Conservation (phyloP, 2,888 invertebrate species). For the Thera obeliscata region DNA sequence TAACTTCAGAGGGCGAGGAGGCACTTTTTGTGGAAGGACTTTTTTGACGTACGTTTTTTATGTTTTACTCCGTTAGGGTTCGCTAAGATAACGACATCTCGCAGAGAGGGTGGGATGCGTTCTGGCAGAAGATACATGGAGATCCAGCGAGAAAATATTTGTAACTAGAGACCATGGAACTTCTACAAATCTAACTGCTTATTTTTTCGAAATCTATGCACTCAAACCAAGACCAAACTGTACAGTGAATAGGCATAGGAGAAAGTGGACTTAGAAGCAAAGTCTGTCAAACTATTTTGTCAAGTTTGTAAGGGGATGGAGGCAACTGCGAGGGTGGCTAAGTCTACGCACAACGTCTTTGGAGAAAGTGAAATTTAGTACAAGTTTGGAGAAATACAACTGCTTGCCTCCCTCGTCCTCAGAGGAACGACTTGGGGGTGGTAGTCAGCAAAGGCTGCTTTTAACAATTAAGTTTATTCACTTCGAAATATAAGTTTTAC, state of each 20-base stretch:
- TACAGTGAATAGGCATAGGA: constrained; percentile 4
- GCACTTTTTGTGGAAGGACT: constrained; percentile 82
- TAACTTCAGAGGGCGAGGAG: constrained; percentile 80
- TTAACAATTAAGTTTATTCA: constrained; percentile 83
- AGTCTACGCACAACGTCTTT: constrained; percentile 82
- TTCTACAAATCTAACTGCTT: constrained; percentile 9
- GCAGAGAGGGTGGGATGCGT: constrained; percentile 70
- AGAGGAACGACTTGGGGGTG: constrained; percentile 62
- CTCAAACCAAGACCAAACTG: neutral
- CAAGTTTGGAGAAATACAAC: constrained; percentile 83
- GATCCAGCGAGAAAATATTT: constrained; percentile 18
- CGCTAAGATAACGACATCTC: constrained; percentile 82
- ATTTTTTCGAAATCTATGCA: constrained; percentile 4
- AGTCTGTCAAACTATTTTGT: constrained; percentile 62
- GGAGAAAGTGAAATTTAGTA: constrained; percentile 84
- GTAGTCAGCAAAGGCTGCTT: constrained; percentile 77
- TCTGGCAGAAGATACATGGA: constrained; percentile 65
- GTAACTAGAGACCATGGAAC: constrained; percentile 29
- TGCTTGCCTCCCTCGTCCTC: constrained; percentile 60
- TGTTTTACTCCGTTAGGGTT: constrained; percentile 83
- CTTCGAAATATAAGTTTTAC: constrained; percentile 69
- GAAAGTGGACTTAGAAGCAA: constrained; percentile 47
- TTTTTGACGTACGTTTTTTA: constrained; percentile 84
- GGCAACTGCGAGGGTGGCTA: constrained; percentile 68
- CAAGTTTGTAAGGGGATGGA: constrained; percentile 66